Evolutionary conservation across 2,888 invertebrate genomes (phyloP), one percentile per base, ranked within the genome.

Genomic region (Rhyacophila evoluta): DNA sequence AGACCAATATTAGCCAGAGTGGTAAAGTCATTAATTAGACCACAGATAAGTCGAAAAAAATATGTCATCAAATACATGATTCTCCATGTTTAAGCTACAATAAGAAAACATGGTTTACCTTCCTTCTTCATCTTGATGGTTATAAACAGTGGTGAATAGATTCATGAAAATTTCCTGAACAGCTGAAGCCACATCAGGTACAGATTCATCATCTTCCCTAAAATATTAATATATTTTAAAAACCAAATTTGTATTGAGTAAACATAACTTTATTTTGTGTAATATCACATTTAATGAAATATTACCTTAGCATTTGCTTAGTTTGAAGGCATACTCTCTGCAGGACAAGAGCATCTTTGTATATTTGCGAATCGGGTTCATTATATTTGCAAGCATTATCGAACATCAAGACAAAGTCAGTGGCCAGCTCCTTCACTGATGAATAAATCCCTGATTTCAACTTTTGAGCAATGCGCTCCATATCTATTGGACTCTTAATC

Each of bases 341-440:
- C 84, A 99, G 87, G 27, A 97, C 94, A 83, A 99, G 89, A 0
- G 98, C 98, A 87, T 99, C 98, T 89, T 98, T 98, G 86, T 98
- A 98, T 82, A 98, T 97, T 87, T 97, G 96, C 0, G 98, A 98
- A 85, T 98, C 98, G 0, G 98, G 98, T 85, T 98, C 98, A 86
- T 98, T 98, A 85, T 97, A 98, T 85, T 97, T 97, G 89, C 97
- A 98, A 0, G 98, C 98, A 86, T 98, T 98, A 84, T 97, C 97
- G 84, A 98, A 95, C 97, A 98, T 98, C 72, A 97, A 88, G 83
- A 95, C 92, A 83, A 98, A 94, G 87, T 98, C 98, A 0, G 94
- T 92, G 0, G 96, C 95, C 74, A 98, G 87, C 82, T 98, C 97
- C 83, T 97, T 97, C 27, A 98, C 90, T 19, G 92, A 93, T 72